phyloP scores from a whole-genome alignment of 2,888 invertebrate species.

The Cheilosia grossa region DNA sequence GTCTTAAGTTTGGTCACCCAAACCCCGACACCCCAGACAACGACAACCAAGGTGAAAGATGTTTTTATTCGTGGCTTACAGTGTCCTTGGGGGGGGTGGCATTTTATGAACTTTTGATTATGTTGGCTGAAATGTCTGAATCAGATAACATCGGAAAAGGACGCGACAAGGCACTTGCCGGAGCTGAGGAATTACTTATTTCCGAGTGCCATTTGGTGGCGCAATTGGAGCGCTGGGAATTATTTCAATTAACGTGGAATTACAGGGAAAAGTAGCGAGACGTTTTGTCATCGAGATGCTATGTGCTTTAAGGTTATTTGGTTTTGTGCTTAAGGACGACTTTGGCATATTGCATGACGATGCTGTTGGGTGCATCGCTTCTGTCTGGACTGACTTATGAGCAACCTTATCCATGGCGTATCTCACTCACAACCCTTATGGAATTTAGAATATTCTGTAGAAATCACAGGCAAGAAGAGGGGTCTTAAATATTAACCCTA shows the following conservation, averaged over 20 bases:
- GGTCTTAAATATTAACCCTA: too few relatives aligned
- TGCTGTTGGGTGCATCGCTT: too few relatives aligned
- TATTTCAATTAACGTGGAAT: conserved; percentile 52
- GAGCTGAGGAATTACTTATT: conserved; percentile 66
- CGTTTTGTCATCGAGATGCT: background rate
- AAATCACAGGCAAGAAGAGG: too few relatives aligned
- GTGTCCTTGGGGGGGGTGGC: conserved; percentile 45
- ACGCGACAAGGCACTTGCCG: conserved; percentile 65
- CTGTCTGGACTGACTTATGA: too few relatives aligned
- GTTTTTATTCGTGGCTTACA: conserved; percentile 60
- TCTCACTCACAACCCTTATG: too few relatives aligned
- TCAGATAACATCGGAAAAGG: conserved; percentile 62
- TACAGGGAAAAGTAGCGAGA: background rate
- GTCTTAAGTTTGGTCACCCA: conserved; percentile 69
- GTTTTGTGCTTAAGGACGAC: too few relatives aligned
- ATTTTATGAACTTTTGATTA: conserved; percentile 74
- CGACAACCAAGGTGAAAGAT: conserved; percentile 70
- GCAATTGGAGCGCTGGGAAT: conserved; percentile 50
- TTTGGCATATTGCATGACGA: too few relatives aligned
- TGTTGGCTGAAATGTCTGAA: conserved; percentile 66
- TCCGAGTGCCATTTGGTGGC: conserved; percentile 55
- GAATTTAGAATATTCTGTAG: too few relatives aligned
- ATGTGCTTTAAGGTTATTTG: too few relatives aligned
- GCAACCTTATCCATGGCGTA: too few relatives aligned
- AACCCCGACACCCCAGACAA: conserved; percentile 43